Evolutionary conservation across 2,797 vertebrate genomes (phyloP).

Genomic region (Paratrypauchen microcephalus): DNA sequence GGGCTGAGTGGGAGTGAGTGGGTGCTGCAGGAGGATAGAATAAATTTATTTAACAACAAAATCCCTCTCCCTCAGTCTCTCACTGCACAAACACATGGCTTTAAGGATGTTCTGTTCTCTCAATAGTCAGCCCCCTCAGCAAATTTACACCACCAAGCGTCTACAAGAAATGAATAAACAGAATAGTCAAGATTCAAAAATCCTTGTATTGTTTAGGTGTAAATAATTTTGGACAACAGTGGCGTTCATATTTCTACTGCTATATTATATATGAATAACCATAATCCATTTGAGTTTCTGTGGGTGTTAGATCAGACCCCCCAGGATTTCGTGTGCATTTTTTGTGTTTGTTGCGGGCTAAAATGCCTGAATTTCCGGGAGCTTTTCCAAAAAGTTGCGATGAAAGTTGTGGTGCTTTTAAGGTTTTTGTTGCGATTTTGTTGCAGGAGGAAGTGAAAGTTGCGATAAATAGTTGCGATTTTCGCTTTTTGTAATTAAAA

Average conservation of each 20-base stretch:
- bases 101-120: conserved; percentile 8
- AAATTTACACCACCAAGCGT: not conserved
- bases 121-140: not conserved
- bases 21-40: conserved; percentile 6
- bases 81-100: not conserved
- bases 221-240: not conserved
- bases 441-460: no score
- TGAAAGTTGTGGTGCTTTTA: no score
- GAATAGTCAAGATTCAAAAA: not conserved
- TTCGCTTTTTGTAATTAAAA: no score
- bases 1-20: conserved; percentile 10
- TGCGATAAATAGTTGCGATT: no score
- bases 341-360: no score
- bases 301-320: no score
- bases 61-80: conserved; percentile 3
- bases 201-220: not conserved
- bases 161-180: not conserved
- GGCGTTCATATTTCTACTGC: not conserved
- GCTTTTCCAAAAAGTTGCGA: no score
- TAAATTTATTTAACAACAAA: conserved; percentile 22
- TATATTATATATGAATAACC: not conserved
- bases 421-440: no score
- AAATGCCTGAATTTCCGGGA: no score
- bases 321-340: no score
- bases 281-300: not conserved